A percentile compares a stretch with the other conserved stretches of the same genome.
These are phyloP conservation scores for Piaya cayana DNA, from an alignment of 2,113 vertebrate genomes.

Conservation along the genomic window DNA sequence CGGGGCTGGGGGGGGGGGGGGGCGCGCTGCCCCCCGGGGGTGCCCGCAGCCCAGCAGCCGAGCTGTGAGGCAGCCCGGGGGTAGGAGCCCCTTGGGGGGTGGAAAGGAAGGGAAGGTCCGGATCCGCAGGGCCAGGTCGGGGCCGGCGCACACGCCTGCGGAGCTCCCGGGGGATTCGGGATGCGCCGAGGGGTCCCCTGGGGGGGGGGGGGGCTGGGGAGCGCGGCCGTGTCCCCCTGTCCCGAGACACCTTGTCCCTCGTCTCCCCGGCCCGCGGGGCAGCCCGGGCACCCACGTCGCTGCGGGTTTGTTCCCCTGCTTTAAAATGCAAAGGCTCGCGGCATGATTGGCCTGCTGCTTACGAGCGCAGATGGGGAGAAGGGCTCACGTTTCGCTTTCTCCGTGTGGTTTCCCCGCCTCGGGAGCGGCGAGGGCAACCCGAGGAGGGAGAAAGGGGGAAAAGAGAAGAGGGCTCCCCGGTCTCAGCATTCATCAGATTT, in stretches of 20 bases:
- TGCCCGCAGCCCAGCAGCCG: neutral
- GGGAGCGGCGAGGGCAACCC: neutral
- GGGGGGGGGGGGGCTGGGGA: neutral
- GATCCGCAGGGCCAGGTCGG: rapidly evolving
- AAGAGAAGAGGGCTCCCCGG: neutral
- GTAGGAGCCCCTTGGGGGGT: neutral
- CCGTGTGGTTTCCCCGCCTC: neutral
- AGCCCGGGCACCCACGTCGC: neutral
- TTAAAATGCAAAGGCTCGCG: neutral
- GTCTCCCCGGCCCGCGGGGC: neutral
- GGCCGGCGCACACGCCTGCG: neutral
- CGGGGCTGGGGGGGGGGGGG: neutral
- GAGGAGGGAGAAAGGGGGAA: neutral
- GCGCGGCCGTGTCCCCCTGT: neutral
- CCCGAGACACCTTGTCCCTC: neutral
- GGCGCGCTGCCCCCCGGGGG: neutral
- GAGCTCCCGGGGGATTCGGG: neutral
- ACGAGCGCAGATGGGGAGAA: neutral
- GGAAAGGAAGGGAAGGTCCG: neutral
- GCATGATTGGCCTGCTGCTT: conserved; percentile 23
- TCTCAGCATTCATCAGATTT: neutral
- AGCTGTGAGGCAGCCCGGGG: neutral
- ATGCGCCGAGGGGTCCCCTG: neutral
- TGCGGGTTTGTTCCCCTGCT: neutral
- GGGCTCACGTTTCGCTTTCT: neutral